phyloP scores from a whole-genome alignment of 2,888 invertebrate genomes.

The Eupithecia abbreviata region DNA sequence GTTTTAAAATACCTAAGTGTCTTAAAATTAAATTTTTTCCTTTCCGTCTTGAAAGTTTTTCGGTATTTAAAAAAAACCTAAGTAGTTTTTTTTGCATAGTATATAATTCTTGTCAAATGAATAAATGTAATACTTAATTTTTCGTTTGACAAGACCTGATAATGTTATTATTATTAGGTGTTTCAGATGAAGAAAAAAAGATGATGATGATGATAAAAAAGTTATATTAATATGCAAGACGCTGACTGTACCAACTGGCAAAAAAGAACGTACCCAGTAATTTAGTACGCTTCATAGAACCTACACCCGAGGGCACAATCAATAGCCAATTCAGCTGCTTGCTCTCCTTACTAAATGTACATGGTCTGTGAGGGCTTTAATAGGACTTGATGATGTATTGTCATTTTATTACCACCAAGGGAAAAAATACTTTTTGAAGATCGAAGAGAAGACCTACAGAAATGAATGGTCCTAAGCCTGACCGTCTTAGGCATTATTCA shows the following conservation, averaged over 20 bases:
- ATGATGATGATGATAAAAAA: too few species aligned
- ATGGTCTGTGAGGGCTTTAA: background rate
- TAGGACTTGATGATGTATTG: background rate
- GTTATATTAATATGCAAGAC: background rate
- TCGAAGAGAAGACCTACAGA: background rate
- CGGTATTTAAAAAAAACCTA: background rate
- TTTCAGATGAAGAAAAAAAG: background rate
- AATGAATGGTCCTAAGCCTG: background rate
- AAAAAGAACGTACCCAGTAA: conserved; percentile 17
- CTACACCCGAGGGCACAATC: conserved; percentile 25
- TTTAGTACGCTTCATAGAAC: conserved; percentile 28
- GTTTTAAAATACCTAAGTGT: background rate
- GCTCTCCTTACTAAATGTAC: conserved; percentile 4
- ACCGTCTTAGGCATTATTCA: background rate
- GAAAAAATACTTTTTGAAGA: background rate
- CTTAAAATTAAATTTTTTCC: background rate
- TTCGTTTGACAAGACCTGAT: background rate
- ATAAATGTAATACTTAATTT: too few species aligned
- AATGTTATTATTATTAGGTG: background rate
- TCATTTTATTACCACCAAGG: background rate
- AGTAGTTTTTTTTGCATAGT: background rate
- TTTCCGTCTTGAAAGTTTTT: background rate
- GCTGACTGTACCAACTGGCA: conserved; percentile 3
- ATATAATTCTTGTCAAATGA: too few species aligned
- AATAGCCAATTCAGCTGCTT: conserved; percentile 19